A percentile compares a stretch with the other conserved stretches of the same genome.
Conservation (phyloP, 2,888 invertebrate genomes). For the Sceliomorpha sp. region DNA sequence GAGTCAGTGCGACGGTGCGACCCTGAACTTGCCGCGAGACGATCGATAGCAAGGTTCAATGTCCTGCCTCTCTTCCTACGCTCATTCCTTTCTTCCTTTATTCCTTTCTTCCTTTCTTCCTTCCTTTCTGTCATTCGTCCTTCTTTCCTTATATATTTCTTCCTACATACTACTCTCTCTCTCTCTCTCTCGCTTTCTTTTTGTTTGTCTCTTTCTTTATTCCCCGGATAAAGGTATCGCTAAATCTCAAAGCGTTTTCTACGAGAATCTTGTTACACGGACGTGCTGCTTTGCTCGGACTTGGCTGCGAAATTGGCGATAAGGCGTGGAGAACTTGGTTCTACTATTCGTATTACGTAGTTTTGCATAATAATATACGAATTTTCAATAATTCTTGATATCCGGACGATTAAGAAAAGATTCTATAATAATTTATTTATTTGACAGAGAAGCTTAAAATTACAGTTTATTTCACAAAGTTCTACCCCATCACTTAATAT, state of each 20-base stretch:
- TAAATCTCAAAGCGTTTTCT: slow-evolving; percentile 71
- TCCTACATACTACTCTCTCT: too few relatives aligned
- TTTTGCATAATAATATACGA: too few relatives aligned
- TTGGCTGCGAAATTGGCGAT: too few relatives aligned
- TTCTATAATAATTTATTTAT: too few relatives aligned
- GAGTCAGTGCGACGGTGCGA: slow-evolving; percentile 67
- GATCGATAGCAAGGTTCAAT: slow-evolving; percentile 77
- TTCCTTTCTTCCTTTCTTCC: slow-evolving; percentile 24
- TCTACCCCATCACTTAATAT: neutral
- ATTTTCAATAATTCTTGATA: too few relatives aligned
- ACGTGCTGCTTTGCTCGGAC: slow-evolving; percentile 67
- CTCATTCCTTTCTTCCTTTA: slow-evolving; percentile 31
- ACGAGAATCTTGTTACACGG: slow-evolving; percentile 71
- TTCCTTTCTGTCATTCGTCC: slow-evolving; percentile 42
- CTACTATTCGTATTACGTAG: slow-evolving; percentile 42
- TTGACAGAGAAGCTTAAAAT: too few relatives aligned
- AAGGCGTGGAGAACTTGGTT: slow-evolving; percentile 43
- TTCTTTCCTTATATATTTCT: too few relatives aligned
- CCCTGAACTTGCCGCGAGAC: slow-evolving; percentile 70
- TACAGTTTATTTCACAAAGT: too few relatives aligned
- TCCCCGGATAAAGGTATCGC: slow-evolving; percentile 61
- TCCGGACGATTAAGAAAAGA: too few relatives aligned
- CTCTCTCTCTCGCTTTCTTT: slow-evolving; percentile 11
- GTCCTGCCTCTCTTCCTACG: slow-evolving; percentile 58
- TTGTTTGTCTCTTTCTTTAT: too few relatives aligned